phyloP scores from a whole-genome alignment of 2,797 vertebrate species.

The Micromesistius poutassou region DNA sequence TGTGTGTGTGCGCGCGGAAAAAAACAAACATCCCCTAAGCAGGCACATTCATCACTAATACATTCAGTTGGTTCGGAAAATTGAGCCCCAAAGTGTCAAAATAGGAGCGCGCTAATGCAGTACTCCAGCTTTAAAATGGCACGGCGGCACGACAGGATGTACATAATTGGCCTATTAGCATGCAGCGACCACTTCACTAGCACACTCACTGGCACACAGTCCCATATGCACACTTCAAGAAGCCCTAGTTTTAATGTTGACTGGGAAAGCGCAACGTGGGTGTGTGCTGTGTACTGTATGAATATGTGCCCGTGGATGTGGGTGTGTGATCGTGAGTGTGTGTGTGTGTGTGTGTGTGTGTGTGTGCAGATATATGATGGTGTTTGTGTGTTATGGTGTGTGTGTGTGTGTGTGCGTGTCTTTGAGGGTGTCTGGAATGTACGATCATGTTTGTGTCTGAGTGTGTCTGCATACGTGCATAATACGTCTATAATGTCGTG shows the following conservation, averaged over 20 bases:
- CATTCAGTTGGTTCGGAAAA: slow-evolving; percentile 79
- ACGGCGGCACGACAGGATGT: slow-evolving; percentile 71
- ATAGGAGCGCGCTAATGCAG: slow-evolving; percentile 76
- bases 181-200: slow-evolving; percentile 78
- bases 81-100: slow-evolving; percentile 76
- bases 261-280: slow-evolving; percentile 42
- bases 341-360: slow-evolving; percentile 22
- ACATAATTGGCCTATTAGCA: slow-evolving; percentile 81
- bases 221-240: slow-evolving; percentile 74
- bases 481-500: no score
- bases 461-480: no score
- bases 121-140: slow-evolving; percentile 73
- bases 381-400: slow-evolving; percentile 25
- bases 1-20: slow-evolving; percentile 60
- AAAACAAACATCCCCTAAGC: slow-evolving; percentile 86
- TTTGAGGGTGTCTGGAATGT: neutral
- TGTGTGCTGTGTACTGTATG: slow-evolving; percentile 36
- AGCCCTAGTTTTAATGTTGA: slow-evolving; percentile 72
- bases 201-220: slow-evolving; percentile 64
- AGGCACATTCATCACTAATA: slow-evolving; percentile 86
- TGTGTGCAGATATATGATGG: no score
- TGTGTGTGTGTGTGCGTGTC: slow-evolving; percentile 20
- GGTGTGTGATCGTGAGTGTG: slow-evolving; percentile 20
- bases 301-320: slow-evolving; percentile 39
- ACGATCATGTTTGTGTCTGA: slow-evolving; percentile 30